These are phyloP conservation scores for Pangasius mekongensis DNA, from an alignment of 2,797 vertebrate species.

Conservation along the genomic window DNA sequence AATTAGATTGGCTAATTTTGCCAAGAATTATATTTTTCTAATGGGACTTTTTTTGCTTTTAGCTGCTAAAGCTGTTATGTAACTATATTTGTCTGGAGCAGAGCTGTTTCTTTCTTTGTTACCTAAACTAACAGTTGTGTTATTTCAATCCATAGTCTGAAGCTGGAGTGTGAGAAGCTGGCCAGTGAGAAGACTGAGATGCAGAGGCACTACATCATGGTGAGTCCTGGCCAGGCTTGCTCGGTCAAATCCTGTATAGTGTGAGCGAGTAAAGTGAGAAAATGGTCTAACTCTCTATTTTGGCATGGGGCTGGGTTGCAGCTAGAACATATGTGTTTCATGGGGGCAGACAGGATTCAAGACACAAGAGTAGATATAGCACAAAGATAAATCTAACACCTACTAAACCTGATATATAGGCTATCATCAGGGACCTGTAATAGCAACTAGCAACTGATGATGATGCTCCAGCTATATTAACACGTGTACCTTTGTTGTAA, in stretches of 20 bases:
- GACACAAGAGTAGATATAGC: neutral
- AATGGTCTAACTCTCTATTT: neutral
- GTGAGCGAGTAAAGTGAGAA: neutral
- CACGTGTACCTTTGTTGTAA: neutral
- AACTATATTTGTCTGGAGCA: neutral
- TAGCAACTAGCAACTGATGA: neutral
- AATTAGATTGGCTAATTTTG: neutral
- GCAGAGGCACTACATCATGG: constrained; percentile 85
- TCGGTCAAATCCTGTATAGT: neutral
- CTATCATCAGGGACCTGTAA: neutral
- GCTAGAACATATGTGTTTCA: neutral
- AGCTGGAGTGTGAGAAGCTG: constrained; percentile 84
- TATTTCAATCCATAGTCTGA: constrained; percentile 70
- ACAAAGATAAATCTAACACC: neutral
- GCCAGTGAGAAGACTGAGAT: constrained; percentile 84
- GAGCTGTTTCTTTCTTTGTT: neutral
- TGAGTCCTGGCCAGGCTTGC: constrained; percentile 53
- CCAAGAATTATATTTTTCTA: neutral
- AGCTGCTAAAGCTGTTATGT: neutral
- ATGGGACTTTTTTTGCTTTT: neutral
- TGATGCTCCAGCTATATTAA: neutral
- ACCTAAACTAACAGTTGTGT: constrained; percentile 4
- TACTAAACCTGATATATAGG: neutral
- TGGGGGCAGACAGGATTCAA: neutral
- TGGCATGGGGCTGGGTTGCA: neutral